Conservation (phyloP, 2,113 vertebrate genomes). For the Ptyas mucosa region DNA sequence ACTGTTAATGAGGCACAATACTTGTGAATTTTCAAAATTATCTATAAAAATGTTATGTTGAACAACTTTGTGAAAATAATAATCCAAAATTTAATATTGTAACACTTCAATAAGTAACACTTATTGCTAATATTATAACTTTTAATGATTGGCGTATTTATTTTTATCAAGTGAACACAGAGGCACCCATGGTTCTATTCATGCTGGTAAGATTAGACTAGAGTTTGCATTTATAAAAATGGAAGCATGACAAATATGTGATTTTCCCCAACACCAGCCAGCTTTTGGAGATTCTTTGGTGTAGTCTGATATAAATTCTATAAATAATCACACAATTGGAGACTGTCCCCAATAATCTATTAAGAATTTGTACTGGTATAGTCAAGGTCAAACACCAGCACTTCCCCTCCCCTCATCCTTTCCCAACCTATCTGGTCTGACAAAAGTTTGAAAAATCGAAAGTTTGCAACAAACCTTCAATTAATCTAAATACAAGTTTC, state of each 20-base stretch:
- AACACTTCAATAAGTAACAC: not conserved
- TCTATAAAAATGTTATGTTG: too few species aligned
- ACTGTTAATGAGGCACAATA: constrained; percentile 11
- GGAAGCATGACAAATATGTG: not conserved
- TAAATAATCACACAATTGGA: not conserved
- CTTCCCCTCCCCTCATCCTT: not conserved
- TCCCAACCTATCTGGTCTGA: not conserved
- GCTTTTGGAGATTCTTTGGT: not conserved
- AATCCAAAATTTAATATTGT: not conserved
- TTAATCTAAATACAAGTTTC: not conserved
- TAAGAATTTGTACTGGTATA: not conserved
- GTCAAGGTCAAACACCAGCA: not conserved
- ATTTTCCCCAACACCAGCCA: not conserved
- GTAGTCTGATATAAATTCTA: not conserved
- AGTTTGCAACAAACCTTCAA: not conserved
- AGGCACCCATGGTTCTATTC: not conserved
- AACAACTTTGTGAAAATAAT: not conserved
- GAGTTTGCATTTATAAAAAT: not conserved
- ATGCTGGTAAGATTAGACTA: not conserved
- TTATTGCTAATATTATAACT: not conserved
- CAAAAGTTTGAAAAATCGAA: not conserved
- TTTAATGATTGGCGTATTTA: not conserved
- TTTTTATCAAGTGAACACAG: not conserved
- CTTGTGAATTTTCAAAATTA: not conserved
- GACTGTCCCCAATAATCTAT: not conserved